phyloP scores from a whole-genome alignment of 2,113 vertebrate species.

The Takifugu flavidus region DNA sequence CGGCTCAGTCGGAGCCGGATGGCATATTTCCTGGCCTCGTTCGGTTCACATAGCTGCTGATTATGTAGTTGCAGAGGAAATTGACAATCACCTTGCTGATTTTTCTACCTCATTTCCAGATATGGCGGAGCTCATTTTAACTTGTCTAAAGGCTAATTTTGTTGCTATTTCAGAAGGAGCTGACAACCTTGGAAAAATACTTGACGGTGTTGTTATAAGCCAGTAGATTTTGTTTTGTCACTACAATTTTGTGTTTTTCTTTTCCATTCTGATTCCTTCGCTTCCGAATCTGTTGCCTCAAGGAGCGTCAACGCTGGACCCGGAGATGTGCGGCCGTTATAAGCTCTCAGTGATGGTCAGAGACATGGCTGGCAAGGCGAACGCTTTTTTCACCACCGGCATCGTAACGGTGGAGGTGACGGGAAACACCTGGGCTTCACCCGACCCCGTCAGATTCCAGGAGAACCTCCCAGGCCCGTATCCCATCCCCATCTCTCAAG shows the following conservation, averaged over 20 bases:
- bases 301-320: slow-evolving; percentile 75
- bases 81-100: slow-evolving; percentile 14
- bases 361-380: slow-evolving; percentile 76
- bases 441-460: slow-evolving; percentile 73
- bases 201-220: too few relatives aligned
- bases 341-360: slow-evolving; percentile 78
- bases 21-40: slow-evolving; percentile 25
- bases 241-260: too few relatives aligned
- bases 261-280: background rate
- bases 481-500: slow-evolving; percentile 77
- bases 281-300: slow-evolving; percentile 5
- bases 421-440: slow-evolving; percentile 76
- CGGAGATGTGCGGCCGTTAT: slow-evolving; percentile 72
- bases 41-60: slow-evolving; percentile 24
- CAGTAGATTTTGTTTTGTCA: too few relatives aligned
- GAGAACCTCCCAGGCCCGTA: slow-evolving; percentile 77
- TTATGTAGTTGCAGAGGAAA: slow-evolving; percentile 25
- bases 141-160: too few relatives aligned
- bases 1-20: slow-evolving; percentile 34
- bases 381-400: slow-evolving; percentile 75
- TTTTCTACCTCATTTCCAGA: slow-evolving; percentile 18
- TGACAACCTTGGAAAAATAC: too few relatives aligned
- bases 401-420: slow-evolving; percentile 71
- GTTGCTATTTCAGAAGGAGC: too few relatives aligned
- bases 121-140: too few relatives aligned